phyloP scores from a whole-genome alignment of 2,888 invertebrate genomes.

The Tipula lateralis region DNA sequence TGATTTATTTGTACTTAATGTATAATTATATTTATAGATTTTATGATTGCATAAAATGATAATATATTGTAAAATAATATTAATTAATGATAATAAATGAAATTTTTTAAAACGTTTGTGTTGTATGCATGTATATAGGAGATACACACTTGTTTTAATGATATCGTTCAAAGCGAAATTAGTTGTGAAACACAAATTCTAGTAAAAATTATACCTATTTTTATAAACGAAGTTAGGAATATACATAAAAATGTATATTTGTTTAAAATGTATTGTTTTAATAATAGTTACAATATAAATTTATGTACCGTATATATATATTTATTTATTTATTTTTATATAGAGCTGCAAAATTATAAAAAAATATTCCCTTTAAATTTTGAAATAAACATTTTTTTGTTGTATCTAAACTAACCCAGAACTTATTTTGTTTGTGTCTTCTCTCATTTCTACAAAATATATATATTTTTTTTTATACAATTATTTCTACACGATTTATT shows the following conservation, averaged over 20 bases:
- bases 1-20: slow-evolving; percentile 14
- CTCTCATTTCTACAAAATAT: not conserved
- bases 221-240: not conserved
- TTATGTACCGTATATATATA: not conserved
- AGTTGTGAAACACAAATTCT: not conserved
- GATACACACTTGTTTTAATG: too few species aligned
- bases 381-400: not conserved
- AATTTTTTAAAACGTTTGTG: not conserved
- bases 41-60: not conserved
- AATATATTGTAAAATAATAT: not conserved
- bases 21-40: not conserved
- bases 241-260: not conserved
- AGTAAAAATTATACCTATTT: not conserved
- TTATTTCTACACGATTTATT: not conserved
- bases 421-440: not conserved
- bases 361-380: not conserved
- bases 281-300: not conserved
- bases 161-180: not conserved
- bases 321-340: not conserved
- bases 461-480: not conserved
- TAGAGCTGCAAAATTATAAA: slow-evolving; percentile 1
- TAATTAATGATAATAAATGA: not conserved
- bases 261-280: not conserved
- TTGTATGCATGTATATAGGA: not conserved
- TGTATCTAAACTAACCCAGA: not conserved